These are phyloP conservation scores for Mnemiopsis leidyi DNA, from an alignment of 37 sponge, comb jelly and placozoan genomes.

Conservation along the genomic window DNA sequence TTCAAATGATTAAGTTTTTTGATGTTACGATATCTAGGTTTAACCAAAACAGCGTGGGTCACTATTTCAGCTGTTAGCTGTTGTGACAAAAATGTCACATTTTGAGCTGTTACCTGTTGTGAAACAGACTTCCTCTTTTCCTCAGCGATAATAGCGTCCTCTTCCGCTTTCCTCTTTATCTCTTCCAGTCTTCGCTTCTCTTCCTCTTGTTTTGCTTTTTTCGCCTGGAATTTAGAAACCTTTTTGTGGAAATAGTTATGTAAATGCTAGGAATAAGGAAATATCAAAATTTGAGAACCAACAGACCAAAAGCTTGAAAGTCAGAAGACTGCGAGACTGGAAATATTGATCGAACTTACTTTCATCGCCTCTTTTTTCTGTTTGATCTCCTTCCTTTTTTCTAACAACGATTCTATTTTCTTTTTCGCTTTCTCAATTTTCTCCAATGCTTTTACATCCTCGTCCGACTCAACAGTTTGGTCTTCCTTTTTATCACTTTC, in stretches of 20 bases:
- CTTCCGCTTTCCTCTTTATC: conserved; percentile 18
- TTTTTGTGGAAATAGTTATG: neutral
- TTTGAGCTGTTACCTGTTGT: no score
- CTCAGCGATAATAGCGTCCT: neutral
- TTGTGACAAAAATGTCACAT: no score
- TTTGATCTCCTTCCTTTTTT: conserved; percentile 20
- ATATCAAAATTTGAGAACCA: neutral
- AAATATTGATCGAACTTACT: neutral
- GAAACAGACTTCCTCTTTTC: neutral
- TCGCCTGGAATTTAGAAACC: neutral
- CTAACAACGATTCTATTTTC: conserved; percentile 5
- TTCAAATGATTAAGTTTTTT: no score
- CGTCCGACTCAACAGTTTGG: conserved; percentile 5
- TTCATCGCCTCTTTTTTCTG: neutral
- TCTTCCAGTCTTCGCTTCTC: conserved; percentile 1
- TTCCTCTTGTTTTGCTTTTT: neutral
- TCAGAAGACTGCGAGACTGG: neutral
- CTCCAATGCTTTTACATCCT: neutral
- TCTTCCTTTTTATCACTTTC: neutral
- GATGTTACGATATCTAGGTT: no score
- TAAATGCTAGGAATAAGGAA: neutral
- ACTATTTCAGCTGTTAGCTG: no score
- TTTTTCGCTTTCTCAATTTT: conserved; percentile 53
- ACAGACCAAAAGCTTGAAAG: neutral
- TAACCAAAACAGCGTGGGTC: no score